A percentile compares a stretch with the other conserved stretches of the same genome.
Conservation (phyloP, 2,888 invertebrate genomes). For the Epiblema foenella region DNA sequence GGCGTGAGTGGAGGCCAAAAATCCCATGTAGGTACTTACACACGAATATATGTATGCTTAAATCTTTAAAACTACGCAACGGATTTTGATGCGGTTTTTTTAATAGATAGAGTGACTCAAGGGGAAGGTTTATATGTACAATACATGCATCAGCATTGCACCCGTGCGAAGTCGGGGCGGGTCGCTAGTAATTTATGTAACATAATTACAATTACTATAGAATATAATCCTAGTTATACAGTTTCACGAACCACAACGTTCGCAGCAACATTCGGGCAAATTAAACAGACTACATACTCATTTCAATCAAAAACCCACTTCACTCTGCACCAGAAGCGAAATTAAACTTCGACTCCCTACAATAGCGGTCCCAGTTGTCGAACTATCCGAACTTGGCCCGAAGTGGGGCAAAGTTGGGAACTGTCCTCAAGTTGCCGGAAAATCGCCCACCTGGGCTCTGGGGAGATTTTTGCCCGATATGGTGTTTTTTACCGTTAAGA, state of each 20-base stretch:
- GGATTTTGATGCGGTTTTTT: too few species aligned
- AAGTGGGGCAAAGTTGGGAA: conserved; percentile 27
- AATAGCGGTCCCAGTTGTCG: conserved; percentile 29
- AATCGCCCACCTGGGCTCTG: conserved; percentile 36
- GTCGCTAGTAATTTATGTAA: too few species aligned
- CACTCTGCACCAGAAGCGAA: conserved; percentile 9
- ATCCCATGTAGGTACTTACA: too few species aligned
- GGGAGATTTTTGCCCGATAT: conserved; percentile 36
- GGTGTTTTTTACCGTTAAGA: conserved; percentile 15
- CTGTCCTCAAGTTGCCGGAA: conserved; percentile 28
- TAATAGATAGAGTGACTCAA: too few species aligned
- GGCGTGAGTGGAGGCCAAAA: too few species aligned
- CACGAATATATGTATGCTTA: too few species aligned
- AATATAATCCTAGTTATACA: too few species aligned
- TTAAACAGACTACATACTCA: conserved; percentile 9
- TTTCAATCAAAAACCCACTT: conserved; percentile 40
- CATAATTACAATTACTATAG: too few species aligned
- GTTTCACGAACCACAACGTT: neutral
- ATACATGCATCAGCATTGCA: too few species aligned
- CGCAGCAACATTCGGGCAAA: conserved; percentile 20
- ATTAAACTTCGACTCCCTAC: conserved; percentile 37
- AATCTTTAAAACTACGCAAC: too few species aligned
- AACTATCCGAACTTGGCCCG: conserved; percentile 37
- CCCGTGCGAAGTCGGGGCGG: too few species aligned
- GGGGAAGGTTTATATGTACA: too few species aligned